Conservation (phyloP, 2,797 vertebrate genomes). For the Acanthurus leucopareius region DNA sequence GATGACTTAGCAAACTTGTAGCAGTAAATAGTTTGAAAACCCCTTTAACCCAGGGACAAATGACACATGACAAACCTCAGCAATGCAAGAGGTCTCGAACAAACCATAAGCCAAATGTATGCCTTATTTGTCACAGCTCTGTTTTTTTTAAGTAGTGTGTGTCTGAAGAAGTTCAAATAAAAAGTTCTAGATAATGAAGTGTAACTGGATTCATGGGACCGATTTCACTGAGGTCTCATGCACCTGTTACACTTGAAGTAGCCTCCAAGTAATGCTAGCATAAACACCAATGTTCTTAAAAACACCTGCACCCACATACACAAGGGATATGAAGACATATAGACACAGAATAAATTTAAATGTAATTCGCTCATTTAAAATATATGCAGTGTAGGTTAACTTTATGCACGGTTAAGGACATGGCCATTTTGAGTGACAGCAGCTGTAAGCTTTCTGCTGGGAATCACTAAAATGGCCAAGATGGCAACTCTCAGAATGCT, state of each 20-base stretch:
- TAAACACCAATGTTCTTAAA: conserved; percentile 60
- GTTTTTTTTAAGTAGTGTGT: conserved; percentile 6
- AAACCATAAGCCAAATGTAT: neutral
- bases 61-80: neutral
- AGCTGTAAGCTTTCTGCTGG: too few relatives aligned
- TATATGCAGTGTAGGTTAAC: too few relatives aligned
- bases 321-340: conserved; percentile 20
- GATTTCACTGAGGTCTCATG: conserved; percentile 47
- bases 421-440: too few relatives aligned
- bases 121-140: conserved; percentile 14
- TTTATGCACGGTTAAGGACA: too few relatives aligned
- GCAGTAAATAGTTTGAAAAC: neutral
- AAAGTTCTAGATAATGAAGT: conserved; percentile 43
- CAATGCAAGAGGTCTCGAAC: conserved; percentile 11
- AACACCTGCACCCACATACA: conserved; percentile 27
- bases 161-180: conserved; percentile 9
- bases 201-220: conserved; percentile 37
- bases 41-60: neutral
- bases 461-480: too few relatives aligned
- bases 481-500: too few relatives aligned
- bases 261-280: conserved; percentile 45
- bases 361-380: too few relatives aligned
- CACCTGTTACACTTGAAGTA: conserved; percentile 46
- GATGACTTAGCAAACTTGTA: neutral
- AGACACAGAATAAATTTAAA: conserved; percentile 16